Conservation (phyloP, 2,113 vertebrate genomes). For the Merops nubicus region DNA sequence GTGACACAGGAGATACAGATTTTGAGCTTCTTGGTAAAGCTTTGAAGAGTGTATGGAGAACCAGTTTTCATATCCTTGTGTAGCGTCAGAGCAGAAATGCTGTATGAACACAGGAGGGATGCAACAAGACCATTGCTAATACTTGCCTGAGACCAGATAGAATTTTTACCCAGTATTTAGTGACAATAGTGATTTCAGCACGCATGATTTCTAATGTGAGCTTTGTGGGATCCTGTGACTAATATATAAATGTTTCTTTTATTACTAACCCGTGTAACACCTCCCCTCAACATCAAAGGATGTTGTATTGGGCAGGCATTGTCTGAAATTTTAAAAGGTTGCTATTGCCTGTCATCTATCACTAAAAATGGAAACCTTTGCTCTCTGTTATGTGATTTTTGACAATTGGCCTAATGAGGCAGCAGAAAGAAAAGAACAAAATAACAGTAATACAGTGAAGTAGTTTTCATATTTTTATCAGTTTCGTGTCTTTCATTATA, state of each 20-base stretch:
- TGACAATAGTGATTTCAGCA: not conserved
- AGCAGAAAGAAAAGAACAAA: not conserved
- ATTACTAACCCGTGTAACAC: not conserved
- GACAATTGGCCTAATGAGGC: not conserved
- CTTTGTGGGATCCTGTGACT: not conserved
- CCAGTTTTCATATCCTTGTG: not conserved
- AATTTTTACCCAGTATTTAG: not conserved
- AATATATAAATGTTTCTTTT: not conserved
- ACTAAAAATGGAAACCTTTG: not conserved
- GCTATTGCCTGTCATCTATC: not conserved
- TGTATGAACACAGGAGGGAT: not conserved
- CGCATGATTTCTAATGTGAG: not conserved
- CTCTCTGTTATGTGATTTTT: not conserved
- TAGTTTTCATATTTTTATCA: not conserved
- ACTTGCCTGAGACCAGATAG: not conserved
- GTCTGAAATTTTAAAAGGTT: not conserved
- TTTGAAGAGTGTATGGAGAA: not conserved
- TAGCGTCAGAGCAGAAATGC: not conserved
- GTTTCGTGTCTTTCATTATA: not conserved
- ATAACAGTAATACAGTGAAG: not conserved
- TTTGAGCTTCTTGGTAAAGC: not conserved
- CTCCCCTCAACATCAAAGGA: not conserved
- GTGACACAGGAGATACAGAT: not conserved
- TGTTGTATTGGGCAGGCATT: not conserved
- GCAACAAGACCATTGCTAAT: not conserved